A percentile compares a stretch with the other conserved stretches of the same genome.
Evolutionary conservation across 2,888 invertebrate species (phyloP).

Genomic region (Phyto melanocephala): DNA sequence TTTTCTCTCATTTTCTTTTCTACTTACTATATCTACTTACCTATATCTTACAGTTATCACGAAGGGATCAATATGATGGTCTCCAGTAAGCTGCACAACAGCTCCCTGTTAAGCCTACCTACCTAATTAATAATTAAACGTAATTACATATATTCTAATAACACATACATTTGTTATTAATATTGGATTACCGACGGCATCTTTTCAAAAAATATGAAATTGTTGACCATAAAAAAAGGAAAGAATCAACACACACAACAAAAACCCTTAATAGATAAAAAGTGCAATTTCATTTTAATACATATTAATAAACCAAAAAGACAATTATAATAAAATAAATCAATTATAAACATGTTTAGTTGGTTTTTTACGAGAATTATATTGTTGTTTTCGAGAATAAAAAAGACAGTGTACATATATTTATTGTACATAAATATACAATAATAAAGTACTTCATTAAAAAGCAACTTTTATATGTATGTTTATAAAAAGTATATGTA

Average conservation of each 20-base stretch:
- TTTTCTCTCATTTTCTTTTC: no score
- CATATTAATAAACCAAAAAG: slow-evolving; percentile 41
- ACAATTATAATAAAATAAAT: slow-evolving; percentile 61
- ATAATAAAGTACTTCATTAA: slow-evolving; percentile 58
- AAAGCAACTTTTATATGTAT: slow-evolving; percentile 50
- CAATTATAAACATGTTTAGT: slow-evolving; percentile 58
- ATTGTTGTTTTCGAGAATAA: slow-evolving; percentile 26
- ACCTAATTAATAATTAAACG: no score
- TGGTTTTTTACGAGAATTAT: slow-evolving; percentile 9
- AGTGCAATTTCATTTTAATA: background rate
- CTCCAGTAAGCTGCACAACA: no score
- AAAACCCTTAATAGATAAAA: background rate
- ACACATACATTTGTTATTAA: no score
- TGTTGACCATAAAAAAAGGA: no score
- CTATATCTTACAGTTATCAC: no score
- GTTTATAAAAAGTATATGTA: background rate
- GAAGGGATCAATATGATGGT: no score
- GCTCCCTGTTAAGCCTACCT: no score
- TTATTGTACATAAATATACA: slow-evolving; percentile 21
- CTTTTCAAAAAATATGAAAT: background rate
- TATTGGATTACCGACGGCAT: slow-evolving; percentile 43
- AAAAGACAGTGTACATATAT: background rate
- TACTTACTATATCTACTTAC: no score
- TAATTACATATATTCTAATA: no score
- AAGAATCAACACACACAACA: background rate